Conservation (phyloP, 2,113 vertebrate genomes). For the Trachemys scripta region DNA sequence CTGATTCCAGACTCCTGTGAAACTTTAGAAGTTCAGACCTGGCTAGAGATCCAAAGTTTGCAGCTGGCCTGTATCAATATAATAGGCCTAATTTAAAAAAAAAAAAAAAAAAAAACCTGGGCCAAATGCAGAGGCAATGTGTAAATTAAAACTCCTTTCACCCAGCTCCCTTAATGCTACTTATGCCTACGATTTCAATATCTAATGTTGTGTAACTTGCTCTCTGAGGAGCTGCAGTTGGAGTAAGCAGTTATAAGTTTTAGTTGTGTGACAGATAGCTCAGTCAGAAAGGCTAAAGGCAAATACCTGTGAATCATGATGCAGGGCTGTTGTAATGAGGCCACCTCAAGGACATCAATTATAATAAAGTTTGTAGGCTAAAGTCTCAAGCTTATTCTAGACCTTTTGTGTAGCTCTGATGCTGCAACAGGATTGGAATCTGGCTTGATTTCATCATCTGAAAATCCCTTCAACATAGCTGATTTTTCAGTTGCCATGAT, state of each 20-base stretch:
- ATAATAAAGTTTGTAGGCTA: background rate
- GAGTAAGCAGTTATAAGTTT: background rate
- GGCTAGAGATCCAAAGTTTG: background rate
- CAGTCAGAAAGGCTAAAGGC: background rate
- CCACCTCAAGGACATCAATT: accelerated
- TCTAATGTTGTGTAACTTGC: background rate
- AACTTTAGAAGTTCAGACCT: background rate
- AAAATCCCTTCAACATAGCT: background rate
- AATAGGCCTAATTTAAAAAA: background rate
- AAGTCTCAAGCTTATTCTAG: background rate
- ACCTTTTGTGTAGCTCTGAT: background rate
- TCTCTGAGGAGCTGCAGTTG: background rate
- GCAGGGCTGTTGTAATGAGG: background rate
- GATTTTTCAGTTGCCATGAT: background rate
- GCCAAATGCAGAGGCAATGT: background rate
- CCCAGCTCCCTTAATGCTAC: background rate
- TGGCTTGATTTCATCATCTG: background rate
- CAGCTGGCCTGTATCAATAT: background rate
- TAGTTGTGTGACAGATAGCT: background rate
- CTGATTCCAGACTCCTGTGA: background rate
- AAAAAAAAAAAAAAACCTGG: background rate
- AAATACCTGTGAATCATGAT: background rate
- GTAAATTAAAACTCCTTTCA: background rate
- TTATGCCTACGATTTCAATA: background rate
- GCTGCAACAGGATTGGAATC: accelerated